Evolutionary conservation across 2,797 vertebrate genomes (phyloP).

Genomic region (Chloroceryle inda): DNA sequence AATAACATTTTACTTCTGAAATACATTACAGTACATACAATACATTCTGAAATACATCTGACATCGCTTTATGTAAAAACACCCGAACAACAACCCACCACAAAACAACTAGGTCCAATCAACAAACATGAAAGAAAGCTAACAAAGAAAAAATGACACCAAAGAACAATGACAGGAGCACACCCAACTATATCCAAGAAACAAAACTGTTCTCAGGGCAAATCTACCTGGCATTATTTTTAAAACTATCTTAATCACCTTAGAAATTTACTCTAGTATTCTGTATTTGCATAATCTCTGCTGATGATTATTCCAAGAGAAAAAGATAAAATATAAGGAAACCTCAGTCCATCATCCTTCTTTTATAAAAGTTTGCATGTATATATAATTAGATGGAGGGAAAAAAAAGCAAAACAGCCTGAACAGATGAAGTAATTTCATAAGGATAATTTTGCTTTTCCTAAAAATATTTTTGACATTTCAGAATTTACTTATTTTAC

Average conservation of each 20-base stretch:
- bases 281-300: not conserved
- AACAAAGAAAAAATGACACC: too few relatives aligned
- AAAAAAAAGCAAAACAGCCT: not conserved
- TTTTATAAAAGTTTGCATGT: not conserved
- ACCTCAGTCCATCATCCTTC: rapidly evolving
- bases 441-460: not conserved
- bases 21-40: not conserved
- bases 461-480: not conserved
- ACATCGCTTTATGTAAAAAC: not conserved
- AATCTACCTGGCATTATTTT: not conserved
- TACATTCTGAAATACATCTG: not conserved
- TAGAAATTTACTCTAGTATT: not conserved
- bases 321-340: not conserved
- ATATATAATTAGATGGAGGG: not conserved
- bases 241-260: not conserved
- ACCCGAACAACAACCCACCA: too few relatives aligned
- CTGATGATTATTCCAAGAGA: not conserved
- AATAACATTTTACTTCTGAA: not conserved
- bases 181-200: not conserved
- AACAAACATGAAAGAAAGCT: not conserved
- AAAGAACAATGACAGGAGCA: not conserved
- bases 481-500: not conserved
- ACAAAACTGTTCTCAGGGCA: not conserved
- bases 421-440: not conserved
- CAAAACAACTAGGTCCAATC: not conserved